Conservation (phyloP, 2,113 vertebrate species). For the Epinephelus cyanopodus region DNA sequence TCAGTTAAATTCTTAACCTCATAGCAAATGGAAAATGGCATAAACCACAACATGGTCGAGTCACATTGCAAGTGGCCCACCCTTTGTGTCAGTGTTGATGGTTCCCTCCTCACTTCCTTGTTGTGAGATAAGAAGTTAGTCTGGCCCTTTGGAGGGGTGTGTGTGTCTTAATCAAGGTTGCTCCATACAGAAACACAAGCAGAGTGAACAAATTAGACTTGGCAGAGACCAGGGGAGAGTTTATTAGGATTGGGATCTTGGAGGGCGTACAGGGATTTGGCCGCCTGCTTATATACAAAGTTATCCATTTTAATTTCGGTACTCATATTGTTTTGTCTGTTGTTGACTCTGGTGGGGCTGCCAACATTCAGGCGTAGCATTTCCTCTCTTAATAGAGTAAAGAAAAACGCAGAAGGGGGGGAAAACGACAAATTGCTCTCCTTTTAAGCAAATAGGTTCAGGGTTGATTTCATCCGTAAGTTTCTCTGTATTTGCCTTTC, state of each 20-base stretch:
- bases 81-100: conserved; percentile 62
- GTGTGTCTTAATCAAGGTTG: conserved; percentile 76
- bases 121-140: conserved; percentile 68
- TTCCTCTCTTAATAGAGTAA: conserved; percentile 29
- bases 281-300: conserved; percentile 36
- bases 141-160: conserved; percentile 64
- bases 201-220: conserved; percentile 67
- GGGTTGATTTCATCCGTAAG: neutral
- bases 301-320: conserved; percentile 40
- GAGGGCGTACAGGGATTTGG: conserved; percentile 44
- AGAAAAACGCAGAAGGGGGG: neutral
- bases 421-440: conserved; percentile 10
- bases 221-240: conserved; percentile 55
- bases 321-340: conserved; percentile 63
- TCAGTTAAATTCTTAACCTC: neutral
- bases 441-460: conserved; percentile 4
- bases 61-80: conserved; percentile 51
- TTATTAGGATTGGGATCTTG: conserved; percentile 66
- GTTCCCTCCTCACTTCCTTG: conserved; percentile 75
- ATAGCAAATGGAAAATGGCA: conserved; percentile 44
- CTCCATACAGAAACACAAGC: conserved; percentile 58
- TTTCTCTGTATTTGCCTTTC: conserved; percentile 28
- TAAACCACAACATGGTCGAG: conserved; percentile 49
- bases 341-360: conserved; percentile 43
- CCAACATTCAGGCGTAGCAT: conserved; percentile 21